A percentile compares a stretch with the other conserved stretches of the same genome.
phyloP scores from a whole-genome alignment of 2,888 invertebrate genomes.

The Diarsia brunnea region DNA sequence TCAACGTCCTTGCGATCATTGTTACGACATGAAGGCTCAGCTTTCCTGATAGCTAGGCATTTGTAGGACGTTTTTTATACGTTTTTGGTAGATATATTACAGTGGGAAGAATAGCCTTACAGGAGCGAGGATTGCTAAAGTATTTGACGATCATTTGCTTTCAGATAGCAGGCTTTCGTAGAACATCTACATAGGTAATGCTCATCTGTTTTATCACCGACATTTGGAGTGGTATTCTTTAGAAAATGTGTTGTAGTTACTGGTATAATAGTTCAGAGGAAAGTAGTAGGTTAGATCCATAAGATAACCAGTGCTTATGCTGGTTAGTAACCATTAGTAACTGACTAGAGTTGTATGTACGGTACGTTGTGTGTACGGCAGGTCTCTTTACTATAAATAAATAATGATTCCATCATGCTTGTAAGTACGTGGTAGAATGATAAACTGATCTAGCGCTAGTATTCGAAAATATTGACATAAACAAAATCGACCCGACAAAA shows the following conservation, averaged over 20 bases:
- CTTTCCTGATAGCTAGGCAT: neutral
- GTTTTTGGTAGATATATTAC: neutral
- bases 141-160: slow-evolving; percentile 1
- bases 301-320: neutral
- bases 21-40: slow-evolving; percentile 13
- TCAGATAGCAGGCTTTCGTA: neutral
- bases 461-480: neutral
- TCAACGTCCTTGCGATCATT: slow-evolving; percentile 30
- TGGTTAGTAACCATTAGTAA: neutral
- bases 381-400: too few species aligned
- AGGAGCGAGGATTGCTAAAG: neutral
- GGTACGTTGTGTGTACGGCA: too few species aligned
- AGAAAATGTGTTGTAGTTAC: neutral
- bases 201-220: neutral
- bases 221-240: neutral
- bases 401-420: neutral
- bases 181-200: neutral
- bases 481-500: neutral
- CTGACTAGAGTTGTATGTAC: neutral
- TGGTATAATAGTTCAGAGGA: neutral
- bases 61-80: neutral
- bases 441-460: neutral
- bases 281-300: neutral
- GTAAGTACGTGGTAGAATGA: neutral
- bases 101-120: neutral